Percentiles rank a stretch among this genome's conserved stretches.
Conservation (phyloP, 2,888 invertebrate species). For the Andrena camellia region DNA sequence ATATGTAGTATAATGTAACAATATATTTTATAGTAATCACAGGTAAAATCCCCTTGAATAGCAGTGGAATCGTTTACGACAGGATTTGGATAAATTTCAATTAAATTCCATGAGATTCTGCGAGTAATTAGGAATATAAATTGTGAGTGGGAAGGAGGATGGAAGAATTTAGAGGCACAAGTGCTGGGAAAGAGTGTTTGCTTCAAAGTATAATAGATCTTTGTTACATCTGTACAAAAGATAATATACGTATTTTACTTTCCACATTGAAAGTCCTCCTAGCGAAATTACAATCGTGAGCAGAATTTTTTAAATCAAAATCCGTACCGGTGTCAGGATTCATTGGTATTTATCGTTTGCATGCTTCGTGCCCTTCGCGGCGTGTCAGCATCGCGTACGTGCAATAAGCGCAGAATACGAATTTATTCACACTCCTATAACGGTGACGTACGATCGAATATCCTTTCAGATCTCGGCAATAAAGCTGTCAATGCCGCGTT, state of each 20-base stretch:
- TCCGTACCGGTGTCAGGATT: background rate
- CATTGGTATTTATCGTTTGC: constrained; percentile 14
- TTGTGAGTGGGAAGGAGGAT: no score
- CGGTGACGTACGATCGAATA: constrained; percentile 27
- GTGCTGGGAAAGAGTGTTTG: no score
- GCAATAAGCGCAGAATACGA: constrained; percentile 16
- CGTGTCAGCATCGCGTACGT: constrained; percentile 27
- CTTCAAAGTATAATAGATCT: no score
- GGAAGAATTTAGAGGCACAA: no score
- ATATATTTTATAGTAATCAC: background rate
- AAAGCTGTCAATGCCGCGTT: constrained; percentile 53
- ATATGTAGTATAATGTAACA: background rate
- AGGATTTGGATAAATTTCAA: background rate
- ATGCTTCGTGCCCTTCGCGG: background rate
- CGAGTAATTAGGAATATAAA: no score
- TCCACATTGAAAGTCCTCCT: background rate
- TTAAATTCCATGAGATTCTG: no score
- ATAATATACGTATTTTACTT: background rate
- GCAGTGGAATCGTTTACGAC: background rate
- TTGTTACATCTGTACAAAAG: no score
- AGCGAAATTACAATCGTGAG: no score
- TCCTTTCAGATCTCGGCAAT: constrained; percentile 49
- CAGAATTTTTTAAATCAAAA: background rate
- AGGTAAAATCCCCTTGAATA: background rate
- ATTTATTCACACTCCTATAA: constrained; percentile 36